A percentile compares a stretch with the other conserved stretches of the same genome.
phyloP scores from a whole-genome alignment of 2,113 vertebrate genomes.

The Chunga burmeisteri region DNA sequence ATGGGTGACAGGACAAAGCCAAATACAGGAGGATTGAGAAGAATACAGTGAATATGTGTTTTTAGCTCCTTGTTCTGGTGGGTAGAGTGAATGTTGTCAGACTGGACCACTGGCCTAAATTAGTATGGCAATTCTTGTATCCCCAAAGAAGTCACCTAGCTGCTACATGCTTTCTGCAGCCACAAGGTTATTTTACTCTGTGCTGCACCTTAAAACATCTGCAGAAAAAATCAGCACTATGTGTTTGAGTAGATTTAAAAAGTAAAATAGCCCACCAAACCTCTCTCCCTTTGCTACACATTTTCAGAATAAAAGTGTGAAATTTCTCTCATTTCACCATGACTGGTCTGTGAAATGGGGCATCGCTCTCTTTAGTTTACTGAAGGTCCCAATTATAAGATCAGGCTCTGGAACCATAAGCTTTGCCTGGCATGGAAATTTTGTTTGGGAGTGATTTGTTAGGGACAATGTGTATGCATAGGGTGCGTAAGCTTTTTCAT shows the following conservation, averaged over 20 bases:
- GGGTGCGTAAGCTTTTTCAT: neutral
- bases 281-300: neutral
- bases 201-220: neutral
- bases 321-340: slow-evolving; percentile 19
- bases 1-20: neutral
- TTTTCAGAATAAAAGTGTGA: slow-evolving; percentile 36
- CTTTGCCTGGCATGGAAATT: slow-evolving; percentile 25
- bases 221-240: neutral
- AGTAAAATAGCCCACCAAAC: neutral
- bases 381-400: slow-evolving; percentile 8
- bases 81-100: neutral
- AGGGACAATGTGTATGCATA: neutral
- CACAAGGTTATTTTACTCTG: neutral
- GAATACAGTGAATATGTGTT: neutral
- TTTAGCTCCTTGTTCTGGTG: neutral
- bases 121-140: neutral
- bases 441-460: slow-evolving; percentile 31
- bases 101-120: neutral
- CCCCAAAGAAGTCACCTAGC: neutral
- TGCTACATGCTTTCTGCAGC: neutral
- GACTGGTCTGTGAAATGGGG: slow-evolving; percentile 35
- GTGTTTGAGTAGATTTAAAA: neutral
- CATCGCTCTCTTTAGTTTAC: slow-evolving; percentile 3
- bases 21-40: neutral
- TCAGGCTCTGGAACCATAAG: neutral